phyloP scores from a whole-genome alignment of 1,140 invertebrate genomes.

The Arion vulgaris region DNA sequence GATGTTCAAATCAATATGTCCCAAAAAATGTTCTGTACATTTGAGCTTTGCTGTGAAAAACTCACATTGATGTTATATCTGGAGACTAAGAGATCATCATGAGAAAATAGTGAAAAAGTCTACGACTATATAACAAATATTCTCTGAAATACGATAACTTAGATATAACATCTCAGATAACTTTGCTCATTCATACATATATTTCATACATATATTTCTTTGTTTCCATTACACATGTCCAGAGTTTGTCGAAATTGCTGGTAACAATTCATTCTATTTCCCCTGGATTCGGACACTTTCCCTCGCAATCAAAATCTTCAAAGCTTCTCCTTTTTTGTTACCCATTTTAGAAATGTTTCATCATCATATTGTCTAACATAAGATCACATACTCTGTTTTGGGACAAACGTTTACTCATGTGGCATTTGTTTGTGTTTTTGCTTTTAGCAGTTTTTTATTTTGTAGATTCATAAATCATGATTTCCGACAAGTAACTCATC shows the following conservation, averaged over 20 bases:
- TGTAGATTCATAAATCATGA: too few species aligned
- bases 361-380: background rate
- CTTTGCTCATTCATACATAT: background rate
- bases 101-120: too few species aligned
- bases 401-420: background rate
- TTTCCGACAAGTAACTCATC: too few species aligned
- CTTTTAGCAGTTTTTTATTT: background rate
- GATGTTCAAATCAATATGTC: too few species aligned
- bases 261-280: slow-evolving; percentile 22
- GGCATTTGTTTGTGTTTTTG: background rate
- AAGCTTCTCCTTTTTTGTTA: background rate
- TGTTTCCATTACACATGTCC: slow-evolving; percentile 15
- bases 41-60: too few species aligned
- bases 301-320: background rate
- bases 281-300: background rate
- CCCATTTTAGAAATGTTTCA: background rate
- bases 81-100: too few species aligned
- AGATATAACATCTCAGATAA: too few species aligned
- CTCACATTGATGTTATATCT: too few species aligned
- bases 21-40: too few species aligned
- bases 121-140: too few species aligned
- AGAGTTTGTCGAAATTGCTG: slow-evolving; percentile 40
- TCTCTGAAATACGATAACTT: too few species aligned
- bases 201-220: background rate
- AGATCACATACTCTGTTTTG: background rate